Conservation (phyloP, 2,888 invertebrate genomes). For the Vannuccia rotundouncinata region DNA sequence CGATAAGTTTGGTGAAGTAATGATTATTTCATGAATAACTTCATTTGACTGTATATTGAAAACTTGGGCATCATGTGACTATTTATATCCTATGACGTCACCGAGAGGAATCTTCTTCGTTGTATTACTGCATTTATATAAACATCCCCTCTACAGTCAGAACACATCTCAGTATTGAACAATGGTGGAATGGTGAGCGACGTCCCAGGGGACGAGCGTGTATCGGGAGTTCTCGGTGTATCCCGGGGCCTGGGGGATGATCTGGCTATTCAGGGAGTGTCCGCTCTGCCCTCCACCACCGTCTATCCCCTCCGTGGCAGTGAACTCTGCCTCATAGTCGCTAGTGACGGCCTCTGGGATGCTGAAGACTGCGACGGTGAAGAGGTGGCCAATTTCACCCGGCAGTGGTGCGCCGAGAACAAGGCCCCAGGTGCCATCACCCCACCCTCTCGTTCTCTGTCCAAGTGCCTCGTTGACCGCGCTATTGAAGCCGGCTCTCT, state of each 20-base stretch:
- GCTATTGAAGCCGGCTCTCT: background rate
- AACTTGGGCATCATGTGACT: no score
- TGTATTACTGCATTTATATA: background rate
- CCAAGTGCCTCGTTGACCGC: background rate
- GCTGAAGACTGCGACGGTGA: constrained; percentile 28
- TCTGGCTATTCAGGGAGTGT: constrained; percentile 27
- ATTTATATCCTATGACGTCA: constrained; percentile 4
- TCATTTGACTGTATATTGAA: no score
- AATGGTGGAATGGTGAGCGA: constrained; percentile 17
- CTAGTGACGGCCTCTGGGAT: constrained; percentile 34
- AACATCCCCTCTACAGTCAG: background rate
- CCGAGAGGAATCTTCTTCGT: background rate
- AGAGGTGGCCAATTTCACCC: background rate
- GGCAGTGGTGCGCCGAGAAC: background rate
- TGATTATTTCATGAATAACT: no score
- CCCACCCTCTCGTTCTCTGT: no score
- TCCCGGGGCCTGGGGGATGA: constrained; percentile 34
- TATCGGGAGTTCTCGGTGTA: constrained; percentile 25
- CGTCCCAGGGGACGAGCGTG: constrained; percentile 13
- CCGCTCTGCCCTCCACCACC: constrained; percentile 31
- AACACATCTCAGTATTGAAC: constrained; percentile 18
- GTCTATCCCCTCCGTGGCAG: constrained; percentile 21
- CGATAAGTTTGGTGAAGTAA: no score
- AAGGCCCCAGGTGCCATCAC: no score
- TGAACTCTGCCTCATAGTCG: constrained; percentile 28